Conservation (phyloP, 2,888 invertebrate species). For the Cantharis rufa region DNA sequence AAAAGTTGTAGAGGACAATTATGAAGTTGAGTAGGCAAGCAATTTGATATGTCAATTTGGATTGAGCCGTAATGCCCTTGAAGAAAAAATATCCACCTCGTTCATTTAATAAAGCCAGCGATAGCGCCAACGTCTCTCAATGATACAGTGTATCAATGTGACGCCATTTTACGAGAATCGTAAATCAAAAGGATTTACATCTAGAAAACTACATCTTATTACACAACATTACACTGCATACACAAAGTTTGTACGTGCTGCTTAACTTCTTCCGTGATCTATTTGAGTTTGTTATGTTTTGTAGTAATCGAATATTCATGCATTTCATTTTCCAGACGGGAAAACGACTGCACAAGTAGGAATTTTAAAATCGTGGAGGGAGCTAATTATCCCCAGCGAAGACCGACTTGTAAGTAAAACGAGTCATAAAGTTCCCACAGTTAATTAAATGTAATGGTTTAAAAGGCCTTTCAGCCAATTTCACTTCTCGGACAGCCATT, state of each 20-base stretch:
- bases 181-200: conserved; percentile 33
- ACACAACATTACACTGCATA: conserved; percentile 32
- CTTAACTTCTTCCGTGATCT: conserved; percentile 21
- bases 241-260: conserved; percentile 26
- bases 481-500: conserved; percentile 40
- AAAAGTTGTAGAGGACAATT: background rate
- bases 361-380: background rate
- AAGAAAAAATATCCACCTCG: conserved; percentile 10
- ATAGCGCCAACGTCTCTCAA: conserved; percentile 28
- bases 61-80: conserved; percentile 19
- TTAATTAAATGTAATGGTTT: conserved; percentile 49
- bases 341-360: background rate
- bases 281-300: conserved; percentile 14
- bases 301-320: conserved; percentile 8
- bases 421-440: conserved; percentile 45
- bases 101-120: conserved; percentile 26
- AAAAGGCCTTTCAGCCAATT: conserved; percentile 47
- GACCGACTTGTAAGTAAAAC: conserved; percentile 11
- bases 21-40: background rate
- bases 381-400: background rate
- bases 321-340: conserved; percentile 3
- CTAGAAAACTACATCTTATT: conserved; percentile 33
- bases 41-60: conserved; percentile 8
- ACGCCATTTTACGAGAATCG: conserved; percentile 30
- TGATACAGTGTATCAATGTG: conserved; percentile 29